Evolutionary conservation across 2,797 vertebrate species (phyloP), one percentile per base, ranked within the genome.

Genomic region (Schizothorax lantsangensis): DNA sequence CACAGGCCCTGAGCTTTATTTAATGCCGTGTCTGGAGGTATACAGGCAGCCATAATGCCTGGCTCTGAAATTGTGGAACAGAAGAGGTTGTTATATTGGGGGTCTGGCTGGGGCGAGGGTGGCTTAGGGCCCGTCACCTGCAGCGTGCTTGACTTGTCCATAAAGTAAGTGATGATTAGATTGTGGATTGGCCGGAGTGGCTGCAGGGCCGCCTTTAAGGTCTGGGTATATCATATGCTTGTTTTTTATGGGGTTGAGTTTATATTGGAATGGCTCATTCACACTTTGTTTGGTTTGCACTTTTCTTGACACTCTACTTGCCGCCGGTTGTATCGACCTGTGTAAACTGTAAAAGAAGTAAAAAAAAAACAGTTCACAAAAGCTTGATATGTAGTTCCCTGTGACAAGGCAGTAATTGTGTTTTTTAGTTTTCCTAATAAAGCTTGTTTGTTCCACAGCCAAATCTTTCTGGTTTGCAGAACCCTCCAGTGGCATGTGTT

Each of bases 1-100:
- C 91, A 90, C 89, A 40, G 90, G 87, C 85, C 80, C 87, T 90
- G 57, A 88, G 88, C 88, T 89, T 92, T 92, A 94, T 95, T 93
- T 92, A 92, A 86, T 89, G 57, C 85, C 88, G 88, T 89, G 91
- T 91, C 92, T 93, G 93, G 91, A 91, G 92, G 90, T 91, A 83
- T 68, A 89, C 57, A 57, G 49, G 74, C 87, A 77, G 90, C 82
- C 75, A 68, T 93, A 87, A 91, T 83, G 82, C 84, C 84, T 81
- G 85, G 89, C 84, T 81, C 38, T 49, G 64, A 71, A 73, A 38
- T 33, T 26, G 54, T 73, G 88, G 81, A 90, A 91, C 89, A 91
- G 86, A 90, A 52, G 86, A 85, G 84, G 77, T 86, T 86, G 86
- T 88, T 91, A 89, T 91, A 83, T 83, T 75, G 40, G 85, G 78